Evolutionary conservation across 2,113 vertebrate species (phyloP).

Genomic region (Sciurus niger): DNA sequence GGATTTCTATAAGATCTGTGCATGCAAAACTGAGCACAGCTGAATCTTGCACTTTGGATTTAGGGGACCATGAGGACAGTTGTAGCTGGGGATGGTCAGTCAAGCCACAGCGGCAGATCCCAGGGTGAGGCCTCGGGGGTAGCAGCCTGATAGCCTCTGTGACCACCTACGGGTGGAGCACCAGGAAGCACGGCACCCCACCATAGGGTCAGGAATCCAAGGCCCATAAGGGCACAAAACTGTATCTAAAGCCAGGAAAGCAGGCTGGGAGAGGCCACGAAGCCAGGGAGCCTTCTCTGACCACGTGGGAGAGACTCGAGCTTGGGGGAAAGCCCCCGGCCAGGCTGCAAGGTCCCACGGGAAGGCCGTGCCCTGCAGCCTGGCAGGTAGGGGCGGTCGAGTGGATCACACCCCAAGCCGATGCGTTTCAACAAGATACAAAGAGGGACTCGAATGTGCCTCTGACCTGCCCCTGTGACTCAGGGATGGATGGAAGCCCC

Average conservation of each 20-base stretch:
- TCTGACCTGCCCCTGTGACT: neutral
- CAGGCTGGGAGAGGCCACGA: no score
- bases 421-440: neutral
- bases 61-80: rapidly evolving
- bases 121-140: rapidly evolving
- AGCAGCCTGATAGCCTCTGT: neutral
- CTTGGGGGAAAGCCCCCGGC: neutral
- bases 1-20: neutral
- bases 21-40: rapidly evolving
- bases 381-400: no score
- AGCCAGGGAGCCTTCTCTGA: neutral
- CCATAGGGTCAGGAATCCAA: neutral
- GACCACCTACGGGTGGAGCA: neutral
- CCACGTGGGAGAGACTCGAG: no score
- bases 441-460: rapidly evolving
- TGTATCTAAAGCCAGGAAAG: neutral
- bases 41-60: neutral
- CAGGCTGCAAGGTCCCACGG: neutral
- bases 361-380: neutral
- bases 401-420: neutral
- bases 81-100: rapidly evolving
- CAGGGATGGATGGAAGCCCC: neutral
- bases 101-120: rapidly evolving
- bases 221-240: neutral
- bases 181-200: neutral